Base-by-base conservation (phyloP, 2,888 invertebrate species). In the Archaeoteleia sp. region DNA sequence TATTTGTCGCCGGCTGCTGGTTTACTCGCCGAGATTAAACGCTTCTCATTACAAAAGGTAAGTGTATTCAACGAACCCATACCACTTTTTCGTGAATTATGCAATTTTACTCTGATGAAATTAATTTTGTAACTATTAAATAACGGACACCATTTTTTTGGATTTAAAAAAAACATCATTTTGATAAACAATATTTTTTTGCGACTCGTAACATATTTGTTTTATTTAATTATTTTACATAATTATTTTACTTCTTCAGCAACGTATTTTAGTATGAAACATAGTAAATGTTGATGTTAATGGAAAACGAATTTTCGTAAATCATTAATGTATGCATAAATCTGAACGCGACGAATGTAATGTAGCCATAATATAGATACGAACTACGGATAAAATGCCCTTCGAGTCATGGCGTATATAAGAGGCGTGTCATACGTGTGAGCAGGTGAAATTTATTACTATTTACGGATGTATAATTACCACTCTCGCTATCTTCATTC, bases 1-100 rank as follows among this genome's bases (percentile, higher is more conserved):
- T 92, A 90, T 84, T 88, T 91, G 78, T 85, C 87, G 57, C 90
- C 90, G 69, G 90, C 90, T 39, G 86, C 89, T 10, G 84, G 86
- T 74, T 87, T 91, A 62, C 87, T 90, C 58, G 86, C 85, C 67
- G 83, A 85, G 75, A 85, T 90, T 72, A 89, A 89, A 85, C 74
- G 68, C 23, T 68, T 71, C 39, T 77, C 80, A 43, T 74, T 76
- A 48, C 79, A 82, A 75, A 81, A 74, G 75, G 83, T 83, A 62
- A 82, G 81, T 78, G 27, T 29, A 20, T 8, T 14, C 25, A 40
- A 40, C 0, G 12, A 20, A 57, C 9, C 3, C 37, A 35, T 35
- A 5, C 10, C 2, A 35, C 12, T 20, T 20, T 20, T 5, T 4
- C 2, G 12, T 12, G n/a, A n/a, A n/a, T n/a, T n/a, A 20, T n/a